These are phyloP conservation scores for Carabus problematicus DNA, from an alignment of 2,888 invertebrate genomes.

Conservation along the genomic window DNA sequence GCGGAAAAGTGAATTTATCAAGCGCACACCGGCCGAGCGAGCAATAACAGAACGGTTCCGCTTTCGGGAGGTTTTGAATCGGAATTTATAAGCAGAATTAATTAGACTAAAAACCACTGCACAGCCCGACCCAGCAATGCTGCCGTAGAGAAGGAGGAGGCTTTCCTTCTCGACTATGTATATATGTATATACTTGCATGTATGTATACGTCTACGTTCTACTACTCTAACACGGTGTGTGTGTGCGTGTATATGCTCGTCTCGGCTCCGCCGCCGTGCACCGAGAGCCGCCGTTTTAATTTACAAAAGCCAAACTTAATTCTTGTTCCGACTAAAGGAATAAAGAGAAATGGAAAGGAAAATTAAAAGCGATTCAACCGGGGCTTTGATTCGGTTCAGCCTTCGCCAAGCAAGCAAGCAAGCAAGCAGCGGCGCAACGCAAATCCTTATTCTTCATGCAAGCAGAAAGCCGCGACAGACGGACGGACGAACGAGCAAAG, in stretches of 20 bases:
- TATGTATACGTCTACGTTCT: no score
- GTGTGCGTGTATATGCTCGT: background rate
- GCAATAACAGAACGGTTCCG: slow-evolving; percentile 54
- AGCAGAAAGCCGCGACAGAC: slow-evolving; percentile 47
- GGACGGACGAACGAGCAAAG: no score
- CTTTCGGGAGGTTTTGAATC: slow-evolving; percentile 54
- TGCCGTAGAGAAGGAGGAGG: slow-evolving; percentile 47
- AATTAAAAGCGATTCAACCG: slow-evolving; percentile 63
- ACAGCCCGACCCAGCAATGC: slow-evolving; percentile 51
- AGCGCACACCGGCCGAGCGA: slow-evolving; percentile 59
- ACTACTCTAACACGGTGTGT: no score
- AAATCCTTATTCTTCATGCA: slow-evolving; percentile 53
- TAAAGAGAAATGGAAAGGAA: slow-evolving; percentile 64
- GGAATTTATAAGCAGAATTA: slow-evolving; percentile 65
- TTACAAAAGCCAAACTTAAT: slow-evolving; percentile 65
- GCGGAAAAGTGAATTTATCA: slow-evolving; percentile 61
- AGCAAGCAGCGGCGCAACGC: slow-evolving; percentile 37
- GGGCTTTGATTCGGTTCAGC: slow-evolving; percentile 61
- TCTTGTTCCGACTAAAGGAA: slow-evolving; percentile 63
- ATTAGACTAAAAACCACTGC: slow-evolving; percentile 64
- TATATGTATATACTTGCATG: no score
- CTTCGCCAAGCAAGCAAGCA: slow-evolving; percentile 25
- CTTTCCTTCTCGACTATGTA: background rate
- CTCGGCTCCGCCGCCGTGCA: background rate
- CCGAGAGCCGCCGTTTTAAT: slow-evolving; percentile 60